These are phyloP conservation scores for Champsocephalus esox DNA, from an alignment of 2,797 vertebrate genomes.

Conservation along the genomic window DNA sequence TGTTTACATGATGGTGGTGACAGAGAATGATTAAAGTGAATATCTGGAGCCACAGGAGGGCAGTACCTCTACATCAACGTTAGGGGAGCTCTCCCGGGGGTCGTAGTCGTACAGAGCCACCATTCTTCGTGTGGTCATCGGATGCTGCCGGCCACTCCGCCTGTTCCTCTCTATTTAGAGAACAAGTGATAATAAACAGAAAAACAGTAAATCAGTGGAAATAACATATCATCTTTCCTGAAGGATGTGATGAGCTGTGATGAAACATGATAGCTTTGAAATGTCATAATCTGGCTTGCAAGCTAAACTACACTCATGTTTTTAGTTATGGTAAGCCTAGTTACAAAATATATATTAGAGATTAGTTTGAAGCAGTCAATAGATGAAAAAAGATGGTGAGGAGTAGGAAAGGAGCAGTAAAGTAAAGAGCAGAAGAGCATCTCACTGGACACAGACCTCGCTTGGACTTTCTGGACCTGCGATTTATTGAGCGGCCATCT, in stretches of 20 bases:
- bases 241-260: conserved; percentile 29
- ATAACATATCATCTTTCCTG: neutral
- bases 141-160: conserved; percentile 86
- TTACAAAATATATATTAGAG: conserved; percentile 3
- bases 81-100: conserved; percentile 96
- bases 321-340: neutral
- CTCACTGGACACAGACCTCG: conserved; percentile 87
- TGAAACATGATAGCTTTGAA: neutral
- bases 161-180: conserved; percentile 89
- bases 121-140: conserved; percentile 89
- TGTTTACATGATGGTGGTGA: conserved; percentile 31
- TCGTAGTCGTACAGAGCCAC: conserved; percentile 98
- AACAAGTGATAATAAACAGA: conserved; percentile 5
- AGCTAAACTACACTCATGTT: conserved; percentile 9
- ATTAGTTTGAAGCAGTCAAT: conserved; percentile 6
- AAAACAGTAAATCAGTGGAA: conserved; percentile 8
- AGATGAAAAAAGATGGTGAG: conserved; percentile 32
- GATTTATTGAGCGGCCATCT: conserved; percentile 90
- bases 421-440: conserved; percentile 48
- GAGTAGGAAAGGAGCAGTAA: conserved; percentile 24
- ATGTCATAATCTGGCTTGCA: conserved; percentile 13
- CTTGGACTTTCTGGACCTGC: conserved; percentile 91
- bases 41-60: conserved; percentile 10
- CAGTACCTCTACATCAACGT: conserved; percentile 97
- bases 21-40: conserved; percentile 24